Evolutionary conservation across 2,797 vertebrate genomes (phyloP).

Genomic region (Anolis apletophallus): DNA sequence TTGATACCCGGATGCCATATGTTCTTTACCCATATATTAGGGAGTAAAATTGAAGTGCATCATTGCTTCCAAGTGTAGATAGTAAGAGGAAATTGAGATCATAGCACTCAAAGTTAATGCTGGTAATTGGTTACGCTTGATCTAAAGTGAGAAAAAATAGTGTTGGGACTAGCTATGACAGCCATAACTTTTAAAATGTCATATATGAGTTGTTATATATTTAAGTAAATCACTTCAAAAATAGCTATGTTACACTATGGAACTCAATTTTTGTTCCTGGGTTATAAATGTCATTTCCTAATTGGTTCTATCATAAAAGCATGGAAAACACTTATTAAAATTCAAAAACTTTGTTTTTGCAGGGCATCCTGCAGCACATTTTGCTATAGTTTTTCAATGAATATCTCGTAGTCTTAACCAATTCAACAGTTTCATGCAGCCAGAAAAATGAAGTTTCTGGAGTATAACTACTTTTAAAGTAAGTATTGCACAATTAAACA

Average conservation of each 20-base stretch:
- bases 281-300: no score
- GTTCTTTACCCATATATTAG: neutral
- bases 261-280: no score
- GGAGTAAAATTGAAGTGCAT: neutral
- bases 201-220: neutral
- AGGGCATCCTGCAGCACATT: no score
- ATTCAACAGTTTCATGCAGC: no score
- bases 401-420: no score
- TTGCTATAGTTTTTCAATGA: no score
- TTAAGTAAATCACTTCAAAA: neutral
- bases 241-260: neutral
- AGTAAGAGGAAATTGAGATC: neutral
- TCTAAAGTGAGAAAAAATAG: neutral
- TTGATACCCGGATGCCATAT: neutral
- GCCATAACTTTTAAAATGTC: neutral
- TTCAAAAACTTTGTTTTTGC: no score
- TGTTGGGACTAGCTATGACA: neutral
- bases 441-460: no score
- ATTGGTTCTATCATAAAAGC: no score
- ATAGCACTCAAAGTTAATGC: neutral
- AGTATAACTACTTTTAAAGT: no score
- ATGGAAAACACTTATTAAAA: no score
- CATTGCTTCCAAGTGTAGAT: neutral
- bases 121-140: neutral
- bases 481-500: no score